Base-by-base conservation (phyloP, 2,888 invertebrate species). In the Chrysina gloriosa region DNA sequence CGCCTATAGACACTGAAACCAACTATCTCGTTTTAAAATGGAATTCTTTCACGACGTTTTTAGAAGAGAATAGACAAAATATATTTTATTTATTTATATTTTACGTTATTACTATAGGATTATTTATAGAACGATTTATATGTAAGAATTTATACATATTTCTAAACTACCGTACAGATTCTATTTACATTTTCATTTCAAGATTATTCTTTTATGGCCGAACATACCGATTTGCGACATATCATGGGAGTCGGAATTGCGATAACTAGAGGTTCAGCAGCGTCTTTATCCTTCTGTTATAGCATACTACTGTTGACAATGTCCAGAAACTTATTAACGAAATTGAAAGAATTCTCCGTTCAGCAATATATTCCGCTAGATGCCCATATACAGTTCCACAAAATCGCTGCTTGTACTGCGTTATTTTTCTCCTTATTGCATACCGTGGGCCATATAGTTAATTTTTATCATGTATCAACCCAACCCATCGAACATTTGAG, bases 181-280 rank as follows among this genome's bases (percentile, higher is more conserved):
- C n/a, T 45, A 39, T 42, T 27, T 16, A 50, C 21, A 34, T 9
- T 56, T 47, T 45, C 14, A 21, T 50, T 65, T 82, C 1, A 77
- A 93, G 93, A 96, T 85, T 97, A 97, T 80, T 95, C 96, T 0
- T 97, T 97, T 82, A 95, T 97, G 94, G 92, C 96, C 0, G 97
- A 98, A 79, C 97, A 97, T 82, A 92, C 96, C 21, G 97, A 98
- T 82, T 84, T 98, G 74, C 86, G 97, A 0, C 96, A 97, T 78
- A 97, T 98, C 45, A 97, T 98, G 97, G 97, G 97, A 1, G 95
- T 96, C 1, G 97, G 97, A 0, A 97, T 97, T 56, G 97, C 97
- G 4, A 94, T 97, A 74, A 97, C 97, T 0, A 86, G 97, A 81
- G 97, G 97, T 14, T 95, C 97, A 0, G 97, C 97, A 0, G 97